Evolutionary conservation across 2,888 invertebrate genomes (phyloP).

Genomic region (Patella depressa): DNA sequence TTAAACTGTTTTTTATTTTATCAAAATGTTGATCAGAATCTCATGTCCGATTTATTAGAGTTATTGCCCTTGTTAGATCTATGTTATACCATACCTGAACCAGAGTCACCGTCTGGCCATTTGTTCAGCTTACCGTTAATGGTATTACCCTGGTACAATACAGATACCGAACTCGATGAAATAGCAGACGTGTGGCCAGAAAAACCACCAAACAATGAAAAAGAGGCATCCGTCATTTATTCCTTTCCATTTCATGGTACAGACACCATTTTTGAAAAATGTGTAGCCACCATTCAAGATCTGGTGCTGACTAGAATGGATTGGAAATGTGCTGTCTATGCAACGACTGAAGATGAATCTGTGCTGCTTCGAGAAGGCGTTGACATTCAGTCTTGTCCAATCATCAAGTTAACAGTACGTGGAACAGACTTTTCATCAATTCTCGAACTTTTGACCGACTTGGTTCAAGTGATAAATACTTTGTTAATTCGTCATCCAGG

Average conservation of each 20-base stretch:
- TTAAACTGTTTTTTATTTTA: slow-evolving; percentile 67
- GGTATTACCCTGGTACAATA: slow-evolving; percentile 66
- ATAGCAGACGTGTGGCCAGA: slow-evolving; percentile 52
- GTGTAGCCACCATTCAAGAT: slow-evolving; percentile 54
- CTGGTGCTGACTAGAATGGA: slow-evolving; percentile 56
- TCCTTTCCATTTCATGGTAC: slow-evolving; percentile 53
- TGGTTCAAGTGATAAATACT: slow-evolving; percentile 50
- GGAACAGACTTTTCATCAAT: slow-evolving; percentile 37
- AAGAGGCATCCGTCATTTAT: slow-evolving; percentile 41
- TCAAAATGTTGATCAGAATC: slow-evolving; percentile 51
- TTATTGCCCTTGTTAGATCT: slow-evolving; percentile 62
- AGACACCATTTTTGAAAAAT: slow-evolving; percentile 55
- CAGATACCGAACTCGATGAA: slow-evolving; percentile 30
- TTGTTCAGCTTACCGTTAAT: slow-evolving; percentile 53
- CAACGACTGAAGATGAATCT: slow-evolving; percentile 48
- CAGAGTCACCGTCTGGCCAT: slow-evolving; percentile 51
- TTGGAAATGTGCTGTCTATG: slow-evolving; percentile 61
- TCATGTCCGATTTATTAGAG: slow-evolving; percentile 56
- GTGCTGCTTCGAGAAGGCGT: slow-evolving; percentile 40
- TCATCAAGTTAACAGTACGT: slow-evolving; percentile 31
- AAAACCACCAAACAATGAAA: slow-evolving; percentile 30
- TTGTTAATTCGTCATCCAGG: slow-evolving; percentile 48
- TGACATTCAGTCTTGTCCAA: neutral
- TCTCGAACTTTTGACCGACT: slow-evolving; percentile 44
- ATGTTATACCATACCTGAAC: slow-evolving; percentile 66